These are phyloP conservation scores for Sander lucioperca DNA, from an alignment of 2,113 vertebrate species.

Conservation along the genomic window DNA sequence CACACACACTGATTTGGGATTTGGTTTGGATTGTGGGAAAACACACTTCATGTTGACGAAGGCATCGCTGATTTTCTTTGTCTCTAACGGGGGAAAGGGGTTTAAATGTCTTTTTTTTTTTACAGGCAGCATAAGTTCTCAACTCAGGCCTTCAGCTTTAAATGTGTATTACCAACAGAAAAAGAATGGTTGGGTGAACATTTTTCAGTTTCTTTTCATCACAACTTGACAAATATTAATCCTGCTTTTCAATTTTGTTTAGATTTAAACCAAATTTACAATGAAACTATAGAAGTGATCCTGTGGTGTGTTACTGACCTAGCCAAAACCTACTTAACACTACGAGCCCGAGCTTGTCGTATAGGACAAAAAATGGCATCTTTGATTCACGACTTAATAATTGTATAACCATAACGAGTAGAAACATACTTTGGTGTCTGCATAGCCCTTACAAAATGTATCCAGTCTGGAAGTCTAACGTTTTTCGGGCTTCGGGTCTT, in stretches of 20 bases:
- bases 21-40: conserved; percentile 44
- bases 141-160: not conserved
- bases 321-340: not conserved
- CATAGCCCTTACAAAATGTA: too few species aligned
- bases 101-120: not conserved
- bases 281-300: not conserved
- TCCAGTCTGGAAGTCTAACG: too few species aligned
- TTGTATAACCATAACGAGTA: too few species aligned
- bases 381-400: too few species aligned
- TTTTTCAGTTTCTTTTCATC: not conserved
- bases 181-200: not conserved
- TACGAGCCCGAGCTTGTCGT: too few species aligned
- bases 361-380: too few species aligned
- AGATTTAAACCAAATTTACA: not conserved
- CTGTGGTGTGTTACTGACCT: not conserved
- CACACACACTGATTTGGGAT: conserved; percentile 69
- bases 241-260: not conserved
- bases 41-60: conserved; percentile 33
- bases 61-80: not conserved
- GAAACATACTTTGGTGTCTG: too few species aligned
- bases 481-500: too few species aligned
- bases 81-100: not conserved
- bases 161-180: not conserved
- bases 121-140: not conserved
- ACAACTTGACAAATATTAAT: not conserved